A percentile compares a stretch with the other conserved stretches of the same genome.
phyloP scores from a whole-genome alignment of 2,113 vertebrate species.

The Mystacornis crossleyi region DNA sequence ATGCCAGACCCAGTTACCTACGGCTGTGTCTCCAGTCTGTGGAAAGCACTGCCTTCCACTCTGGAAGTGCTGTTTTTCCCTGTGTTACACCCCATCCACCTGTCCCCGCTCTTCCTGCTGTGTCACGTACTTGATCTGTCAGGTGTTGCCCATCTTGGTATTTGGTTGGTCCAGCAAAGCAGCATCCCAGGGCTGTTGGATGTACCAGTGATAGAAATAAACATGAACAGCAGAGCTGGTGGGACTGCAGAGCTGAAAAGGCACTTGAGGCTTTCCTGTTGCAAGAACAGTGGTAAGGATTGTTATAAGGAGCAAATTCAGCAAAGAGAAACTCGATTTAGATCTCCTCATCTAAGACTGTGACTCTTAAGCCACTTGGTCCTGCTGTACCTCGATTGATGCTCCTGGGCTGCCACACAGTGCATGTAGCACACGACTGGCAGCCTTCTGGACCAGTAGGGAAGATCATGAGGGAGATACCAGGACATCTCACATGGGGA shows the following conservation, averaged over 20 bases:
- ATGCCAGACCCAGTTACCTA: not conserved
- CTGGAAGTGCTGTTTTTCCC: not conserved
- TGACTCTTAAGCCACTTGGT: not conserved
- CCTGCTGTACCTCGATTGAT: accelerated
- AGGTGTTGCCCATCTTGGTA: not conserved
- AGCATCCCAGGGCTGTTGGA: not conserved
- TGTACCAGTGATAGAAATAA: not conserved
- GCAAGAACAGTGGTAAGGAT: not conserved
- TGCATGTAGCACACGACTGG: accelerated
- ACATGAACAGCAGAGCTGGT: not conserved
- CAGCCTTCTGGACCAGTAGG: not conserved
- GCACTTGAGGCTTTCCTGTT: not conserved
- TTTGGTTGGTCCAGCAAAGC: not conserved
- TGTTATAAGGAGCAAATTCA: not conserved
- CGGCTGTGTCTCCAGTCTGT: not conserved
- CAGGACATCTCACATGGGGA: not conserved
- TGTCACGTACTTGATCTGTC: not conserved
- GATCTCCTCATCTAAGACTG: not conserved
- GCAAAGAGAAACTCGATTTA: not conserved
- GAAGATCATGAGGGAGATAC: not conserved
- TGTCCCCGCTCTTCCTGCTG: accelerated
- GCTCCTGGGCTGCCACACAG: not conserved
- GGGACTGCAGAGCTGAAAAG: not conserved
- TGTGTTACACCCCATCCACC: not conserved
- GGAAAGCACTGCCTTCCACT: not conserved